Conservation (phyloP, 2,113 vertebrate species). For the Lophura nycthemera region DNA sequence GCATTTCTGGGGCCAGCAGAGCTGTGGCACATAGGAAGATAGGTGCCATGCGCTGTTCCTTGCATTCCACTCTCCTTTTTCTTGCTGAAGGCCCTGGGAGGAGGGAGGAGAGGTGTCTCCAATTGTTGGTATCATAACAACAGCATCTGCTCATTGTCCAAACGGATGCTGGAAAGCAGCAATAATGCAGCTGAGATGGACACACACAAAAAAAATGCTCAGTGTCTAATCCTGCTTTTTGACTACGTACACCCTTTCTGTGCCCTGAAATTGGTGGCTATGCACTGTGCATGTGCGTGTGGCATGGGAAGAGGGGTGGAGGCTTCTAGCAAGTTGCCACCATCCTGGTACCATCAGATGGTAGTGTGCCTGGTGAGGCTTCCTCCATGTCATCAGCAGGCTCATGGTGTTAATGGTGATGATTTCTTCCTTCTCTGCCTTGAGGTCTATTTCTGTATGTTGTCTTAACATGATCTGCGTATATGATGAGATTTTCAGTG, state of each 20-base stretch:
- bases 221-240: background rate
- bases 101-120: too few relatives aligned
- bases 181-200: background rate
- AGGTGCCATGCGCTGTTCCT: fast-evolving
- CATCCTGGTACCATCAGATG: background rate
- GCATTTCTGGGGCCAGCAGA: background rate
- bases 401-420: background rate
- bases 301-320: background rate
- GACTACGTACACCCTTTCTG: background rate
- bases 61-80: too few relatives aligned
- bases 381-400: background rate
- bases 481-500: background rate
- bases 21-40: background rate
- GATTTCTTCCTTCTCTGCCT: background rate
- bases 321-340: background rate
- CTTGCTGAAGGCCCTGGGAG: too few relatives aligned
- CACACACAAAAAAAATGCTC: too few relatives aligned
- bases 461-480: background rate
- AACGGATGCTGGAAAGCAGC: background rate
- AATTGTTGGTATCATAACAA: too few relatives aligned
- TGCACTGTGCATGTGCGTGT: background rate
- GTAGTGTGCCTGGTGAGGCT: background rate
- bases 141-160: background rate
- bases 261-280: background rate
- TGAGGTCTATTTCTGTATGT: background rate